Conservation (phyloP, 1,140 invertebrate genomes). For the Drosophila novamexicana region DNA sequence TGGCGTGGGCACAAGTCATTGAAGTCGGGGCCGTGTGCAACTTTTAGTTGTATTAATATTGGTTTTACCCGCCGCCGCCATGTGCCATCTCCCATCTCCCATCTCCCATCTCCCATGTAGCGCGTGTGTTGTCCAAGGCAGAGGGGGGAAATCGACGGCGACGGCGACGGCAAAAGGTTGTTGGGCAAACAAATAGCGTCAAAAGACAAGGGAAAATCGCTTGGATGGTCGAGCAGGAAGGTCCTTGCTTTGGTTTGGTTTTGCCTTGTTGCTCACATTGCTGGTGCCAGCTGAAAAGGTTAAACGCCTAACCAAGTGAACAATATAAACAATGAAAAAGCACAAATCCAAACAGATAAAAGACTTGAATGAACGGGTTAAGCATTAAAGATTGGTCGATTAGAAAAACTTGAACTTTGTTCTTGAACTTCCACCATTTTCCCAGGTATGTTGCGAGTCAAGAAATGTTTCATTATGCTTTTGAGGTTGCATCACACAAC, state of each 20-base stretch:
- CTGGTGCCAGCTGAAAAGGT: conserved; percentile 62
- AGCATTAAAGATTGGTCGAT: conserved; percentile 31
- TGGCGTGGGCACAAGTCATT: conserved; percentile 12
- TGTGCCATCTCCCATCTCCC: conserved; percentile 44
- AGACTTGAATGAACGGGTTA: conserved; percentile 38
- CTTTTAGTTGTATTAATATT: conserved; percentile 55
- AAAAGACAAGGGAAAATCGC: conserved; percentile 72
- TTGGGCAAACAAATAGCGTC: conserved; percentile 71
- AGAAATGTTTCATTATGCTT: too few relatives aligned
- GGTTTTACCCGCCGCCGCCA: conserved; percentile 35
- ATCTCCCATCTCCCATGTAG: conserved; percentile 40
- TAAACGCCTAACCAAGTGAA: conserved; percentile 76
- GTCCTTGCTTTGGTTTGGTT: conserved; percentile 4
- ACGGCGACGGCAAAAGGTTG: conserved; percentile 54
- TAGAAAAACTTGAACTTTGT: conserved; percentile 5
- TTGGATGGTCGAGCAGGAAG: conserved; percentile 36
- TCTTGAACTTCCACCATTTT: conserved; percentile 5
- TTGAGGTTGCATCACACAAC: neutral
- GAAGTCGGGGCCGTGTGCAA: conserved; percentile 5
- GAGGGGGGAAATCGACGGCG: neutral
- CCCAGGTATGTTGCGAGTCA: neutral
- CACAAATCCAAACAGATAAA: conserved; percentile 69
- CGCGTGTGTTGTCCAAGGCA: conserved; percentile 35
- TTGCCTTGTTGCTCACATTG: conserved; percentile 12
- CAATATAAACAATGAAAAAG: conserved; percentile 74